These are phyloP conservation scores for Chrysolina haemoptera DNA, from an alignment of 2,888 invertebrate species.

Conservation along the genomic window DNA sequence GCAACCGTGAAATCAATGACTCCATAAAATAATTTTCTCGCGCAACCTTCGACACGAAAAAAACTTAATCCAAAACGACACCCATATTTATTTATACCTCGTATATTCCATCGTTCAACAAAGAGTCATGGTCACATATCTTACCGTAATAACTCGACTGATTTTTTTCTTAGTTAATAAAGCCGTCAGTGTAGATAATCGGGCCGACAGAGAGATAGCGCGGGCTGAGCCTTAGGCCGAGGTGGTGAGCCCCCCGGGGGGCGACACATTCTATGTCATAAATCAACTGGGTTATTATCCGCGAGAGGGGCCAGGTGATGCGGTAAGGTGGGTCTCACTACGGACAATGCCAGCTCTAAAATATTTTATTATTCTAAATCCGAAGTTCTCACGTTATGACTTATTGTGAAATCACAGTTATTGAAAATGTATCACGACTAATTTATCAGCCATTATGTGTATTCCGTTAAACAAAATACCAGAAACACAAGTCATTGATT, in stretches of 20 bases:
- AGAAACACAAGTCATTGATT: no score
- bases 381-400: background rate
- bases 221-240: slow-evolving; percentile 31
- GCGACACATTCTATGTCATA: slow-evolving; percentile 42
- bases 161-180: slow-evolving; percentile 45
- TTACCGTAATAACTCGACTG: slow-evolving; percentile 42
- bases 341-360: slow-evolving; percentile 18
- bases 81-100: slow-evolving; percentile 35
- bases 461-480: no score
- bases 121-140: slow-evolving; percentile 44
- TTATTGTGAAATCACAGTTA: no score
- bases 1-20: slow-evolving; percentile 18
- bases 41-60: slow-evolving; percentile 7
- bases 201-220: slow-evolving; percentile 39
- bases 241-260: slow-evolving; percentile 43
- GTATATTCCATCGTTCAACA: slow-evolving; percentile 34
- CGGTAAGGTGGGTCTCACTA: background rate
- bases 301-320: slow-evolving; percentile 34
- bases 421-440: no score
- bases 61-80: slow-evolving; percentile 21
- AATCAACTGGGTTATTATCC: slow-evolving; percentile 45
- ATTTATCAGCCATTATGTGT: no score
- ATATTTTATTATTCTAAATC: background rate
- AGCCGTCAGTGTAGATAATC: slow-evolving; percentile 48
- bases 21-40: slow-evolving; percentile 21